Base-by-base conservation (phyloP, 2,113 vertebrate genomes). In the Trichechus manatus region DNA sequence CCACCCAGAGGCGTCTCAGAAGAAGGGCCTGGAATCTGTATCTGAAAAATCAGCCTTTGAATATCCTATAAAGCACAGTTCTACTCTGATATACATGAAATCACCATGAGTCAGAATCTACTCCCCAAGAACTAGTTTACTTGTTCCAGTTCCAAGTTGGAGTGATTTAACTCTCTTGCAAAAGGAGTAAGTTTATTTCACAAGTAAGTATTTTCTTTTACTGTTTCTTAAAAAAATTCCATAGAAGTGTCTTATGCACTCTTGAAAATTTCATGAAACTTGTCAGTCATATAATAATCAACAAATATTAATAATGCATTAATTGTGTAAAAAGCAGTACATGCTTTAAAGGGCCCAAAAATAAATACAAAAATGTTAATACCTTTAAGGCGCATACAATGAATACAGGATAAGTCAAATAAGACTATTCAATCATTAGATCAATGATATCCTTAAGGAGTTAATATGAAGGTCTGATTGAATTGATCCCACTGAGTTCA, bases 171-270 rank as follows among this genome's bases (percentile, higher is more conserved):
- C 31, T 93, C 47, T 91, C 70, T 68, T 88, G 23, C 17, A 89
- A 88, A 84, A 87, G 27, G 29, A 14, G 23, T 20, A 86, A 64
- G 39, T 44, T 61, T 36, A 79, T 86, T 84, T 78, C 87, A 64
- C 25, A 92, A 79, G 42, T 81, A 92, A 79, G 42, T 81, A 68
- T 83, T 97, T 90, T 59, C 91, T 91, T 88, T n/a, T 59, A 56
- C 23, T 6, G 6, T 85, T 79, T 88, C 83, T 96, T 84, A 15
- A 80, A 27, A 17, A 91, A 81, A 72, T n/a, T 61, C 15, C 25
- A 39, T 19, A 20, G 53, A 31, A 80, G 6, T 63, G 4, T 82
- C 31, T 39, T 42, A 10, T 22, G 11, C 5, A 85, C 3, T 91
- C 68, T 75, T 84, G 56, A 87, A 66, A 79, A 66, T 23, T 68